These are phyloP conservation scores for Allenopithecus nigroviridis DNA, from an alignment of 2,797 vertebrate species.

Conservation along the genomic window DNA sequence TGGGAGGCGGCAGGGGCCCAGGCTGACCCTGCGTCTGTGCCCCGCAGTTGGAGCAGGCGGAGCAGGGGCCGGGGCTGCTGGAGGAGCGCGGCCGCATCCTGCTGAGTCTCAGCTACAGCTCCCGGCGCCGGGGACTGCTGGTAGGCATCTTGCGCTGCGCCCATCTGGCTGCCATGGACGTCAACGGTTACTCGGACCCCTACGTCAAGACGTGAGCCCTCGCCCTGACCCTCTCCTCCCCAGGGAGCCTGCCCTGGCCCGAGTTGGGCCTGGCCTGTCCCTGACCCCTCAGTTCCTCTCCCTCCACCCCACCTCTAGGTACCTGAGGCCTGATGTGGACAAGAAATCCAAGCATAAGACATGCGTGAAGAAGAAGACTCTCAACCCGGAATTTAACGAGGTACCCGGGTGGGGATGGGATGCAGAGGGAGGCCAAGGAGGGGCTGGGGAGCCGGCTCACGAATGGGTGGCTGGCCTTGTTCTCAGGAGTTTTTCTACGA, in stretches of 20 bases:
- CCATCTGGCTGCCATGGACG: slow-evolving; percentile 94
- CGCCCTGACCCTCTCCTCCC: background rate
- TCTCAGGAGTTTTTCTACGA: slow-evolving; percentile 93
- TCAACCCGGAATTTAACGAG: slow-evolving; percentile 95
- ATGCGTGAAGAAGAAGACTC: slow-evolving; percentile 91
- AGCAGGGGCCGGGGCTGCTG: slow-evolving; percentile 86
- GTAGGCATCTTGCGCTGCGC: slow-evolving; percentile 92
- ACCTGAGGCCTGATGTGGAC: slow-evolving; percentile 91
- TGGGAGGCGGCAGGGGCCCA: background rate
- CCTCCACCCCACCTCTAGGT: slow-evolving; percentile 80
- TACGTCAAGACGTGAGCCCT: slow-evolving; percentile 93
- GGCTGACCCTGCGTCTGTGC: background rate
- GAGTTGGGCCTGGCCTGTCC: background rate
- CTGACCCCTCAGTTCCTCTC: background rate
- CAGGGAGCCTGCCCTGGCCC: background rate
- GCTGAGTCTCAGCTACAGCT: slow-evolving; percentile 87
- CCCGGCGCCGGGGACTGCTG: slow-evolving; percentile 85
- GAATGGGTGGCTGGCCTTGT: background rate
- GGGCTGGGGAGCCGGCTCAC: background rate
- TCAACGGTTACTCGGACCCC: slow-evolving; percentile 94
- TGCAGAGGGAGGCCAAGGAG: background rate
- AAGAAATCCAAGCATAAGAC: slow-evolving; percentile 96
- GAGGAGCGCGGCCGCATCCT: slow-evolving; percentile 91
- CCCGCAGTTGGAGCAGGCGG: slow-evolving; percentile 89
- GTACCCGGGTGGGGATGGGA: slow-evolving; percentile 70